phyloP scores from a whole-genome alignment of 2,888 invertebrate species.

The Auanema sp. region DNA sequence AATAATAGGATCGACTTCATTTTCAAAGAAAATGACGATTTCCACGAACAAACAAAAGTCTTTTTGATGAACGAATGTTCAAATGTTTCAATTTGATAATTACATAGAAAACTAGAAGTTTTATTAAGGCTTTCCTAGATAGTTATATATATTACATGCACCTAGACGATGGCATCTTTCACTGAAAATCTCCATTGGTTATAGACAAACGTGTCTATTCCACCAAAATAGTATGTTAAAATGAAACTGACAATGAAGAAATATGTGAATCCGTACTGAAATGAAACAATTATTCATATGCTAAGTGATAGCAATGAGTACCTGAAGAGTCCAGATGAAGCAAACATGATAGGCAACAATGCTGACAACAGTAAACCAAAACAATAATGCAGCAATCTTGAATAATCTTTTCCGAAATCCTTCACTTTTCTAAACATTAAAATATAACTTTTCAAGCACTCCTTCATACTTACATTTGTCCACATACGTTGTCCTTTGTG shows the following conservation, averaged over 20 bases:
- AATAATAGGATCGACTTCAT: no score
- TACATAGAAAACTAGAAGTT: no score
- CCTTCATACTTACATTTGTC: constrained; percentile 38
- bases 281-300: neutral
- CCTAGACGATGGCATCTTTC: constrained; percentile 4
- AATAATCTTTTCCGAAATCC: constrained; percentile 35
- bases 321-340: constrained; percentile 53
- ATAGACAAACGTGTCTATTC: constrained; percentile 55
- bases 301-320: constrained; percentile 4
- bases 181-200: constrained; percentile 30
- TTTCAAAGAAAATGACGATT: no score
- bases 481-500: constrained; percentile 44
- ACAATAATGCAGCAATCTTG: constrained; percentile 48
- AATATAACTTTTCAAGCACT: neutral
- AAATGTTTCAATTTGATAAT: no score
- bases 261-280: constrained; percentile 53
- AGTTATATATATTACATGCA: no score
- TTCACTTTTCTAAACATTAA: constrained; percentile 40
- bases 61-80: no score
- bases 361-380: constrained; percentile 51
- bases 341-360: constrained; percentile 55
- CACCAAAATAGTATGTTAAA: constrained; percentile 52
- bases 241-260: constrained; percentile 48
- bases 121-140: no score
- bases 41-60: no score